phyloP scores from a whole-genome alignment of 2,797 vertebrate genomes.

The Coracias cyanogaster region DNA sequence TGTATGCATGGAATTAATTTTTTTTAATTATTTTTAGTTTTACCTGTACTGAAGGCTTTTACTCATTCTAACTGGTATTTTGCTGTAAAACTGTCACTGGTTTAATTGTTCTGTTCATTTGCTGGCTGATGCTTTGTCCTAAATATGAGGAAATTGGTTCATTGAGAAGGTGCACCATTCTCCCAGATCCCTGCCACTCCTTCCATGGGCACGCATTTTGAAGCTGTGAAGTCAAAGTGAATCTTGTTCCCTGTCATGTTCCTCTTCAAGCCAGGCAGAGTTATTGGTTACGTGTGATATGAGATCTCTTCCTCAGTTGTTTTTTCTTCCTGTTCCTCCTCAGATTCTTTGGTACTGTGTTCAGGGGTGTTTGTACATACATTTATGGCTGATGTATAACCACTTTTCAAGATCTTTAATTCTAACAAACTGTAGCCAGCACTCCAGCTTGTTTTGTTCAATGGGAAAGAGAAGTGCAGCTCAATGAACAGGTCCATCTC shows the following conservation, averaged over 20 bases:
- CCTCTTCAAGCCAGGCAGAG: not conserved
- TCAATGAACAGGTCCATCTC: not conserved
- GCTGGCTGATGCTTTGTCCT: constrained; percentile 67
- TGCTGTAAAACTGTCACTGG: constrained; percentile 79
- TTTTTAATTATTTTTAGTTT: constrained; percentile 62
- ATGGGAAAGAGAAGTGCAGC: not conserved
- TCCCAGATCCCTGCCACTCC: not conserved
- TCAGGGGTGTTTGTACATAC: constrained; percentile 15
- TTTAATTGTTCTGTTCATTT: constrained; percentile 77
- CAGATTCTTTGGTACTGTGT: not conserved
- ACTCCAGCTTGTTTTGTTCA: not conserved
- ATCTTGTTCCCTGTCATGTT: not conserved
- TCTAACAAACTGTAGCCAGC: constrained; percentile 32
- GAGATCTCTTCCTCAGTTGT: not conserved
- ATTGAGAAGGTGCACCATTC: constrained; percentile 40
- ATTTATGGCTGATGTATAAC: not conserved
- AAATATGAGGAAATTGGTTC: constrained; percentile 55
- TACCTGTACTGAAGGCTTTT: constrained; percentile 74
- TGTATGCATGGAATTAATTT: constrained; percentile 79
- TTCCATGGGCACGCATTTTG: not conserved
- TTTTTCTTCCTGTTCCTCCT: constrained; percentile 7
- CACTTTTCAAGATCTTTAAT: not conserved
- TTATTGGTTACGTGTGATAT: not conserved
- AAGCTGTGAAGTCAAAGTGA: constrained; percentile 3
- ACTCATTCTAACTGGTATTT: constrained; percentile 78